Base-by-base conservation (phyloP, 2,797 vertebrate species). In the Tiaroga cobitis region DNA sequence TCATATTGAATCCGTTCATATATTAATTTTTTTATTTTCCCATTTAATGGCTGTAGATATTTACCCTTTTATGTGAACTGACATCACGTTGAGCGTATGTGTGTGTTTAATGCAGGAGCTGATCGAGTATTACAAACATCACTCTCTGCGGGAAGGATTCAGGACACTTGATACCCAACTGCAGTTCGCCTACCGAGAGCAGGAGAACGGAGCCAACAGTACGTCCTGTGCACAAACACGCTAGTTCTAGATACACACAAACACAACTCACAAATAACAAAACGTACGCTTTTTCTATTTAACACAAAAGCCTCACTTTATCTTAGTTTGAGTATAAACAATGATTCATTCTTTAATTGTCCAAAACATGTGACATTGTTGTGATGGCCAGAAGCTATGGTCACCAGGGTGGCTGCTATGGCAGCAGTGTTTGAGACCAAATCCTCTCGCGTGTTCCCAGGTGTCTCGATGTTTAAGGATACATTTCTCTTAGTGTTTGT, bases 121-220 rank as follows among this genome's bases (percentile, higher is more conserved):
- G 1, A 95, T 99, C 15, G 97, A 99, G 85, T 99, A 99, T 91
- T 99, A 99, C 91, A 98, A 97, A 82, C 96, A 97, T 87, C 97
- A 99, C 87, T 99, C 98, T 77, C 95, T 99, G 65, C 97, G 96
- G 90, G 98, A 99, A 94, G 98, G 98, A 0, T 99, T 99, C 87
- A 92, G 97, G 92, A 98, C 96, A 91, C 93, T 99, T 92, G 98
- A 99, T 92, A 99, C 98, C 6, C 98, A 96, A 8, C 95, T 99
- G 79, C 97, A 97, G 83, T 97, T 97, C 89, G 97, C 98, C 0
- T 99, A 96, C 92, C 96, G 95, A 89, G 96, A 97, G 83, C 91
- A 94, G 0, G 97, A 99, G 89, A 97, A 96, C 29, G 93, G 95
- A 80, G 93, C 94, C 90, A 97, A 94, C 91, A 93, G 98, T 99